Conservation (phyloP, 2,797 vertebrate species). For the Bradypus variegatus region DNA sequence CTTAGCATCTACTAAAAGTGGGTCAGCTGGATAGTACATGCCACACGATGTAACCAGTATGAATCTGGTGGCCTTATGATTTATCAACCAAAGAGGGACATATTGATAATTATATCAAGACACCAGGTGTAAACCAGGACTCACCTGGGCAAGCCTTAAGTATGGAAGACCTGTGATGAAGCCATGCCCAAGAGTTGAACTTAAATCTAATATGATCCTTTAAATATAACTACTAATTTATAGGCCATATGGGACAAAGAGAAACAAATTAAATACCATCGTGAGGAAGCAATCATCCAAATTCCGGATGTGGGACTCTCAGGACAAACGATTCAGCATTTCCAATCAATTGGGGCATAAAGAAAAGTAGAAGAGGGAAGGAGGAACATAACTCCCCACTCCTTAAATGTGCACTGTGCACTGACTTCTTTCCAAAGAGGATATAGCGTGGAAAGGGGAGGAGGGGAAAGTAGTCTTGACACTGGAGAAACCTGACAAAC, state of each 20-base stretch:
- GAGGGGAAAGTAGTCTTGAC: too few species aligned
- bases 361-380: neutral
- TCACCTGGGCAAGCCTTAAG: neutral
- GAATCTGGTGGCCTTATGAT: neutral
- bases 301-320: neutral
- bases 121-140: neutral
- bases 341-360: neutral
- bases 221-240: neutral
- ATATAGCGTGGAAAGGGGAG: neutral
- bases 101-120: neutral
- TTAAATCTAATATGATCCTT: neutral
- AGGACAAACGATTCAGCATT: neutral
- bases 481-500: too few species aligned
- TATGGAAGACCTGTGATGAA: too few species aligned
- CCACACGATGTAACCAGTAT: neutral
- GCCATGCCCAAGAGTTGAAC: neutral
- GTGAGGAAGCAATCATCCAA: neutral
- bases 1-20: neutral
- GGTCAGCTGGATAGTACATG: neutral
- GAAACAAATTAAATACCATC: neutral
- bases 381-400: neutral
- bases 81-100: neutral
- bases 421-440: neutral
- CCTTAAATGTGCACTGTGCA: neutral
- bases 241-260: neutral